Percentiles rank a stretch among this genome's conserved stretches.
Conservation (phyloP, 1,140 invertebrate genomes). For the Littorina saxatilis region DNA sequence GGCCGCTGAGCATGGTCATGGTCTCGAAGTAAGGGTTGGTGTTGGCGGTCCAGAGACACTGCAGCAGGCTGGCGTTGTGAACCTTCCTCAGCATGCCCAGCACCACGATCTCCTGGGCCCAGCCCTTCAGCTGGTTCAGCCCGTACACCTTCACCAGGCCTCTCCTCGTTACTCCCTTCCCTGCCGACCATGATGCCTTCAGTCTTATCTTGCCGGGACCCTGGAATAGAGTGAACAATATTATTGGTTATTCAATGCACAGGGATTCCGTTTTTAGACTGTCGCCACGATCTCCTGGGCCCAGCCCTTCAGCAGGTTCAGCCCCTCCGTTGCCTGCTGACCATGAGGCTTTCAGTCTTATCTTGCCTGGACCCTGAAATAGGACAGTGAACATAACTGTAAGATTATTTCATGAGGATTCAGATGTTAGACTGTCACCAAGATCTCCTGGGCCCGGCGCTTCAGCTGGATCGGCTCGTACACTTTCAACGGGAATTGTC, state of each 20-base stretch:
- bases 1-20: slow-evolving; percentile 69
- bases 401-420: too few relatives aligned
- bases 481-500: too few relatives aligned
- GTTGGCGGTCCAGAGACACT: slow-evolving; percentile 71
- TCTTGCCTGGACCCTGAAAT: slow-evolving; percentile 63
- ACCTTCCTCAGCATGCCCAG: slow-evolving; percentile 67
- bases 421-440: too few relatives aligned
- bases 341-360: slow-evolving; percentile 49
- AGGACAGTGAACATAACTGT: neutral
- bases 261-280: too few relatives aligned
- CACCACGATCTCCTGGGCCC: slow-evolving; percentile 72
- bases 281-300: too few relatives aligned
- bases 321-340: too few relatives aligned
- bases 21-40: slow-evolving; percentile 71
- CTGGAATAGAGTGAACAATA: slow-evolving; percentile 46
- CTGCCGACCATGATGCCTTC: slow-evolving; percentile 64
- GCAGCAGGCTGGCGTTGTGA: slow-evolving; percentile 66
- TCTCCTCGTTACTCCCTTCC: slow-evolving; percentile 53
- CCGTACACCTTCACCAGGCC: slow-evolving; percentile 70
- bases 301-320: too few relatives aligned
- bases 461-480: too few relatives aligned
- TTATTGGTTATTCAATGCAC: too few relatives aligned
- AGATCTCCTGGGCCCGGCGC: too few relatives aligned
- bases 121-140: slow-evolving; percentile 59
- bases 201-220: slow-evolving; percentile 64